Base-by-base conservation (phyloP, 2,797 vertebrate genomes). In the Tamandua tetradactyla region DNA sequence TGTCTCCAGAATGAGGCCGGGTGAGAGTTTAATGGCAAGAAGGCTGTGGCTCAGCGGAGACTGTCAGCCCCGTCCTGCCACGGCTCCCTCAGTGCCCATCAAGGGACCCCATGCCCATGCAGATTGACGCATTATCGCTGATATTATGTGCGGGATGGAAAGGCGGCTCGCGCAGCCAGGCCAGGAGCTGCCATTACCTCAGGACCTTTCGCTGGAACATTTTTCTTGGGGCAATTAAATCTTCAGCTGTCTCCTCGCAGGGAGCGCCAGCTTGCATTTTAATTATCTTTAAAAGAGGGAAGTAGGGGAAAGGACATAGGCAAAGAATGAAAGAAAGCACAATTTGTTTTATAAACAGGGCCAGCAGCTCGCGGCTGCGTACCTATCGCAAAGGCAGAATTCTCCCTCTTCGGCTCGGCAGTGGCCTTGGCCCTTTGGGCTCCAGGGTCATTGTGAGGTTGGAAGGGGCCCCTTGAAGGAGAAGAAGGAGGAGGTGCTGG, bases 191-290 rank as follows among this genome's bases (percentile, higher is more conserved):
- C 95, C 88, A 93, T 93, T 95, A 95, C 90, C 25, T 11, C 75
- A 47, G 92, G 97, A 97, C 96, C 97, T 97, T 96, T 95, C 23
- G 12, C 93, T 89, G 64, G 92, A 93, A 96, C 94, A 89, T 96
- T 96, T 95, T 97, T 96, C 97, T 97, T 93, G 94, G 97, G 90
- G 92, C 97, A 97, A 96, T 97, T 97, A 97, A 97, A 95, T 96
- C 96, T 92, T 95, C 97, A 96, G 95, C 96, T 91, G 94, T 96
- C 94, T 96, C 82, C 90, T 95, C 11, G 1, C 64, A 64, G 85
- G 94, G 88, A 96, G 93, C 83, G 83, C 93, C 88, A 89, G 93
- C 96, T 89, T 97, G 97, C 97, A 97, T 97, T 96, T 97, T 97
- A 97, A 97, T 97, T 97, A 94, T 91, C 78, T 68, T 95, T 76